These are phyloP conservation scores for Chymomyza costata DNA, from an alignment of 1,140 invertebrate species.

Conservation along the genomic window DNA sequence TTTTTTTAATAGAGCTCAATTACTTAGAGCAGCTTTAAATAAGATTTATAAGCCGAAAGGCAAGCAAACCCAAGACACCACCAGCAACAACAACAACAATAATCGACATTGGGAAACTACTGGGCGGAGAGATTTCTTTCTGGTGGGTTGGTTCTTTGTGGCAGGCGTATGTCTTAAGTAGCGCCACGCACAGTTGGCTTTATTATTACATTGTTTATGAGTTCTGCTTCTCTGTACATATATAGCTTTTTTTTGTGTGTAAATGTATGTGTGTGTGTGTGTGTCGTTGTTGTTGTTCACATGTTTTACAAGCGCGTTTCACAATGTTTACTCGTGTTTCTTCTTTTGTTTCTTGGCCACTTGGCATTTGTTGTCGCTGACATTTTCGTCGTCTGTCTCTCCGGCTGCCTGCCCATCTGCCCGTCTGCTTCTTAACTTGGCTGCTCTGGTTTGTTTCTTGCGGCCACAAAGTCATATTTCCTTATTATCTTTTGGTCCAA, in stretches of 20 bases:
- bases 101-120: neutral
- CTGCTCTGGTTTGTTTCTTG: neutral
- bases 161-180: conserved; percentile 37
- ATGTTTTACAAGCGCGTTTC: conserved; percentile 65
- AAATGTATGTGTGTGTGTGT: conserved; percentile 30
- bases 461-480: conserved; percentile 62
- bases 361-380: conserved; percentile 9
- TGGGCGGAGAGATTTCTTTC: neutral
- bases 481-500: conserved; percentile 55
- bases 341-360: conserved; percentile 4
- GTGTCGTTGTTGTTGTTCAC: conserved; percentile 28
- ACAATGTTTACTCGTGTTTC: conserved; percentile 56
- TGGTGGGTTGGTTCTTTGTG: neutral
- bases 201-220: conserved; percentile 73
- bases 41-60: conserved; percentile 50
- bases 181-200: conserved; percentile 47
- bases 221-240: conserved; percentile 56
- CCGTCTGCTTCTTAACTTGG: conserved; percentile 24
- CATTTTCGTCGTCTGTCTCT: conserved; percentile 9
- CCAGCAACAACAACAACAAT: neutral
- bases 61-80: neutral
- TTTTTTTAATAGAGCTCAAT: conserved; percentile 63
- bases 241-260: conserved; percentile 15
- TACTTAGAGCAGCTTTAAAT: conserved; percentile 55
- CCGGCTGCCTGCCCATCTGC: conserved; percentile 30